Percentiles rank a stretch among this genome's conserved stretches.
These are phyloP conservation scores for Cardiocondyla obscurior DNA, from an alignment of 1,140 invertebrate genomes.

Conservation along the genomic window DNA sequence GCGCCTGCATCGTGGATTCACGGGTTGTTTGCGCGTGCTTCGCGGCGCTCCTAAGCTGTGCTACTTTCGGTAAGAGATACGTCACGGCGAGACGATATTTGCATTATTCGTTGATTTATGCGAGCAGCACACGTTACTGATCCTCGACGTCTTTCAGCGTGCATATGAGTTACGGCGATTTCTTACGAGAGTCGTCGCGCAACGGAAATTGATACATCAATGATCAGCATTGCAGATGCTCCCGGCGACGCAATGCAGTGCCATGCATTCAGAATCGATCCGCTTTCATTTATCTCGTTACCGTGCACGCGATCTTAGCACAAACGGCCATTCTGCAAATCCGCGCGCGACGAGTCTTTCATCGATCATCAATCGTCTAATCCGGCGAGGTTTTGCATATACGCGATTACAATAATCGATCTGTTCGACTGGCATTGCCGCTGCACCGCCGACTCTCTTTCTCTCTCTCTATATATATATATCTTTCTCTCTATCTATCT, in stretches of 20 bases:
- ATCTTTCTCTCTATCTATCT: no score
- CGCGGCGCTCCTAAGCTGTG: constrained; percentile 3
- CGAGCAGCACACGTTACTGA: constrained; percentile 11
- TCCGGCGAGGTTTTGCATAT: constrained; percentile 21
- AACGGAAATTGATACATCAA: constrained; percentile 55
- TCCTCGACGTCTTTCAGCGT: constrained; percentile 30
- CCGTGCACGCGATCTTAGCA: constrained; percentile 15
- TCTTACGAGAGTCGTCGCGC: constrained; percentile 30
- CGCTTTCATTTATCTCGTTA: constrained; percentile 47
- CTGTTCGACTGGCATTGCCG: neutral
- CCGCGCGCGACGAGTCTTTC: neutral
- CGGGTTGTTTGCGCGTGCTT: neutral
- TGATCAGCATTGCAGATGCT: constrained; percentile 50
- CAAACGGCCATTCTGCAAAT: neutral
- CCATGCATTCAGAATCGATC: constrained; percentile 29
- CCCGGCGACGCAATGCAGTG: constrained; percentile 44
- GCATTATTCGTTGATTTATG: constrained; percentile 57
- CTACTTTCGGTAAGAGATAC: constrained; percentile 45
- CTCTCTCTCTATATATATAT: no score
- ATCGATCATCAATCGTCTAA: constrained; percentile 17
- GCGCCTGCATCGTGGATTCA: constrained; percentile 6
- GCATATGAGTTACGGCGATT: constrained; percentile 48
- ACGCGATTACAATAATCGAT: constrained; percentile 5
- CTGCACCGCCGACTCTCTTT: neutral
- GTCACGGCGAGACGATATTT: constrained; percentile 24